Base-by-base conservation (phyloP, 2,888 invertebrate species). In the Cosmorhoe ocellata region DNA sequence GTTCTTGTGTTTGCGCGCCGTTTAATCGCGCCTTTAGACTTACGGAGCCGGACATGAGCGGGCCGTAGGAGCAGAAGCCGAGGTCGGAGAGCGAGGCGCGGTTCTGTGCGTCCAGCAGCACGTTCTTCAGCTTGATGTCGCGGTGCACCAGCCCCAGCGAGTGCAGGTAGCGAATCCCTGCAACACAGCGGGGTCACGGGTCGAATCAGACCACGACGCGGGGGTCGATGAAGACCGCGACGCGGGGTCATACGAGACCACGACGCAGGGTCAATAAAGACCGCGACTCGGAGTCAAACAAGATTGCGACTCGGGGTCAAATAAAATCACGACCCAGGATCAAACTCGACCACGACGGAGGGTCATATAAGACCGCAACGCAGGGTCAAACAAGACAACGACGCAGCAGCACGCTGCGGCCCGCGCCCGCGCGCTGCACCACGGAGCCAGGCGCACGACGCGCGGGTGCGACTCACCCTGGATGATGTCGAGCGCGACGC, bases 51-150 rank as follows among this genome's bases (percentile, higher is more conserved):
- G 95, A 96, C 93, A 97, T 95, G 92, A 97, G 96, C 0, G 97
- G 96, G 74, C 95, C 96, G 1, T 96, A 96, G 57, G 97, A 95
- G 73, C 97, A 97, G 88, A 97, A 97, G 0, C 97, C 97, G 14
- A 97, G 92, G 87, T 97, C 97, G 0, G 97, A 96, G 10, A 97
- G 88, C 71, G 96, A 94, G 0, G 95, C 97, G 34, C 96, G 91
- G 69, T 94, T 93, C 0, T 88, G 70, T 0, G 79, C 80, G 83
- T 97, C 96, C 59, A 97, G 86, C 77, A 97, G 84, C 13, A 97
- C 97, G 84, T 97, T 97, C 85, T 97, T 97, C 67, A 97, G 88
- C 82, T 97, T 97, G 51, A 97, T 95, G 81, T 97, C 97, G 56
- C 97, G 92, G 79, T 97, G 97, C 2, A 97, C 95, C 5, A 97